Evolutionary conservation across 2,797 vertebrate genomes (phyloP).

Genomic region (Phalanger gymnotis): DNA sequence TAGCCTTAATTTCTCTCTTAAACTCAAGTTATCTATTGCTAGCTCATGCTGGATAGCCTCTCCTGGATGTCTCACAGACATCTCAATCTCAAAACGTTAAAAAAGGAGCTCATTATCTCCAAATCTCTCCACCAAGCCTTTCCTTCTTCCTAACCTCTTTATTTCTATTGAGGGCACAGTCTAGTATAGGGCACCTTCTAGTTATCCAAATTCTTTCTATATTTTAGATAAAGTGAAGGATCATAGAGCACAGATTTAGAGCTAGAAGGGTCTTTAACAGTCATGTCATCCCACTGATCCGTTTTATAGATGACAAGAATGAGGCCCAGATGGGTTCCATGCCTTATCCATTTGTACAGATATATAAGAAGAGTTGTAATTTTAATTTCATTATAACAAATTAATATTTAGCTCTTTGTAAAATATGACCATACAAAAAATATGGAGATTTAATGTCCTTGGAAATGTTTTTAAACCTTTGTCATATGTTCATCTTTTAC

Average conservation of each 20-base stretch:
- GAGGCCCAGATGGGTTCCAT: background rate
- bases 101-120: background rate
- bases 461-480: conserved; percentile 32
- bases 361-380: background rate
- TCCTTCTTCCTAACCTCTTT: background rate
- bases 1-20: background rate
- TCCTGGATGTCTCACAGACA: background rate
- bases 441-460: conserved; percentile 46
- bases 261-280: background rate
- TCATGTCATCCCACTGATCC: background rate
- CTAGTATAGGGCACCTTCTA: background rate
- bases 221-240: background rate
- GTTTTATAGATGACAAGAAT: background rate
- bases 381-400: conserved; percentile 39
- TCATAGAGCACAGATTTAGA: background rate
- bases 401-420: conserved; percentile 59
- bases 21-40: background rate
- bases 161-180: background rate
- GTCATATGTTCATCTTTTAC: conserved; percentile 68
- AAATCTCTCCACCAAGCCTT: background rate
- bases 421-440: conserved; percentile 62
- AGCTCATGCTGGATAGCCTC: background rate
- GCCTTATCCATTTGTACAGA: background rate
- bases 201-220: background rate
- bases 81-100: background rate